Base-by-base conservation (phyloP, 2,888 invertebrate species). In the Drosophila helvetica region DNA sequence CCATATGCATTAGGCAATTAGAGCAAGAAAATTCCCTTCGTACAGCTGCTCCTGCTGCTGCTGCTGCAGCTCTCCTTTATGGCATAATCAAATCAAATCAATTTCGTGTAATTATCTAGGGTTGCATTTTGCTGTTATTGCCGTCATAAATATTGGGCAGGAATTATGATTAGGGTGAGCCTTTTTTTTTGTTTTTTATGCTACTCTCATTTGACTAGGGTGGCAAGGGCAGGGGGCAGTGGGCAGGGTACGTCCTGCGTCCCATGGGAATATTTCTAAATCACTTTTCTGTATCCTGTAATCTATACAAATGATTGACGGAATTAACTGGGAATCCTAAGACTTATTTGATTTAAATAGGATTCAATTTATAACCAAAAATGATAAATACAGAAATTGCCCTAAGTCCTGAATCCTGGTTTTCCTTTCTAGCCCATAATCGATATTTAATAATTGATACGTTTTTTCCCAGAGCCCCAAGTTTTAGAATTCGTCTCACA, bases 1-100 rank as follows among this genome's bases (percentile, higher is more conserved):
- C 70, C 64, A 63, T 71, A 60, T 75, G 74, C 79, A 87, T 87
- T 85, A 79, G 70, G 68, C 60, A 88, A 83, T 75, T 88, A 82
- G 78, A 79, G 67, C 68, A 64, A 48, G 19, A 18, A 30, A 18
- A 50, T 46, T 45, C 53, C n/a, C 51, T 15, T 54, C 48, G 46
- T 53, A 63, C 86, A 80, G 78, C 80, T 83, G 80, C 64, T 19
- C n/a, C n/a, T n/a, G n/a, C n/a, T n/a, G 25, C 54, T 27, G n/a
- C n/a, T n/a, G 25, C 54, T 27, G 59, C 46, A 45, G 22, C 53
- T 63, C 33, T 43, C 22, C 55, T 77, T 59, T 58, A 65, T 59
- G 65, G 56, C 63, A 64, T 69, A 65, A 76, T 80, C 81, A 69
- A 81, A 79, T 72, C 68, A 69, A 84, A 87, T 87, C 77, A 63